Evolutionary conservation across 2,113 vertebrate species (phyloP), one percentile per base, ranked within the genome.

Genomic region (Chloebia gouldiae): DNA sequence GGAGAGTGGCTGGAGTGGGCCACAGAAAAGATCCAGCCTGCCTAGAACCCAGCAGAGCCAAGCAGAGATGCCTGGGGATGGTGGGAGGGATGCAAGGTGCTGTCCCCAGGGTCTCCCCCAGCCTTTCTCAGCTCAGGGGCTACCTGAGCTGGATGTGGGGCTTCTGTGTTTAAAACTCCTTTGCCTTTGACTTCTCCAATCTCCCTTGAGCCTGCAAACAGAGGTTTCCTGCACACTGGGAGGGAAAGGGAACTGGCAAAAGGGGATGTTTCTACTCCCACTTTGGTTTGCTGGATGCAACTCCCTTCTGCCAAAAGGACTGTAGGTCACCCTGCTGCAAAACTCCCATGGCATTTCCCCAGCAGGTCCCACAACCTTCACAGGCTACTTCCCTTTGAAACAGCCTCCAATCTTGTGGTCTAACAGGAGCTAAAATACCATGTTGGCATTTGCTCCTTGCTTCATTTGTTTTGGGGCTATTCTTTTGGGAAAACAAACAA

Each of bases 21-120:
- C 81, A 87, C 31, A 19, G 28, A 5, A 31, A 80, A n/a, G 13
- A 49, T 37, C 28, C 75, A 73, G 37, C 35, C 24, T 10, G 7
- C 42, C 63, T 9, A 15, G 45, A 23, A 3, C 7, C 27, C 15
- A 11, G 21, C 42, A 37, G 3, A 65, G 37, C 22, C 63, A 19
- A 39, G 31, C 2, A 3, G 25, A 69, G 59, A 35, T 51, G 15
- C 20, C 15, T 59, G n/a, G n/a, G 33, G 14, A 16, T 59, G n/a
- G 5, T 0, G 0, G 44, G 39, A 50, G 8, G 28, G 30, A 22
- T 25, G 5, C 2, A 24, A 31, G 23, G 10, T 35, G 16, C 15
- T 70, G 63, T n/a, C 60, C 57, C 23, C 28, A 54, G 33, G 7
- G 25, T 70, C 45, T 61, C 7, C 44, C 22, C 10, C 50, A 80